Evolutionary conservation across 2,797 vertebrate genomes (phyloP).

Genomic region (Astyanax mexicanus): DNA sequence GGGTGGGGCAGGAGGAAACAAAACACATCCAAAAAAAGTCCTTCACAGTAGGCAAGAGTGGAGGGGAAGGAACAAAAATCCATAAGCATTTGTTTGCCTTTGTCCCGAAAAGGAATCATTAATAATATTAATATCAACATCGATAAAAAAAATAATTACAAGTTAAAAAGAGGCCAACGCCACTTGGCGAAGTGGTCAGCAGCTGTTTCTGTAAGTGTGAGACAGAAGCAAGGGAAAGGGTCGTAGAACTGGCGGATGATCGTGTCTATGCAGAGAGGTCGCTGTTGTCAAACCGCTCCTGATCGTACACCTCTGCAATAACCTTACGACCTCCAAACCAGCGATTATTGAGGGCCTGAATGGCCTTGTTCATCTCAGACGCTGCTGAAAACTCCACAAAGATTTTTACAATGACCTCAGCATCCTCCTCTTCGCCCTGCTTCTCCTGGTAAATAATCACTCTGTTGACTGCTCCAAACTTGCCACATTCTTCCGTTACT

Average conservation of each 20-base stretch:
- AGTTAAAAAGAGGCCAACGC: constrained; percentile 65
- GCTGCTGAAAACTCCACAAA: constrained; percentile 91
- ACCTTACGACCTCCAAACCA: constrained; percentile 95
- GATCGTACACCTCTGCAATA: constrained; percentile 89
- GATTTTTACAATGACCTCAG: constrained; percentile 94
- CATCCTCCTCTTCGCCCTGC: constrained; percentile 92
- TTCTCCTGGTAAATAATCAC: constrained; percentile 96
- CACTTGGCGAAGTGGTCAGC: constrained; percentile 56
- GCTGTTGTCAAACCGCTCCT: constrained; percentile 90
- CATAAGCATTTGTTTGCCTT: constrained; percentile 57
- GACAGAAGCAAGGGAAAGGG: constrained; percentile 28
- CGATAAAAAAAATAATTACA: constrained; percentile 71
- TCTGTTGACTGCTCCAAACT: constrained; percentile 88
- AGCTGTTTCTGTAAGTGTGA: constrained; percentile 48
- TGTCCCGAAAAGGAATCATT: constrained; percentile 60
- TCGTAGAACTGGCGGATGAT: constrained; percentile 32
- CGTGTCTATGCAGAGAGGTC: constrained; percentile 88
- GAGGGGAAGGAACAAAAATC: constrained; percentile 57
- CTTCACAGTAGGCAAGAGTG: constrained; percentile 66
- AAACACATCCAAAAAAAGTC: constrained; percentile 59
- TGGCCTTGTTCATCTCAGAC: constrained; percentile 89
- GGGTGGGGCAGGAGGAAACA: constrained; percentile 14
- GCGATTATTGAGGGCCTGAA: constrained; percentile 90
- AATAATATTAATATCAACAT: constrained; percentile 66
- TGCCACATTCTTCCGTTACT: constrained; percentile 93